phyloP scores from a whole-genome alignment of 2,888 invertebrate species.

The Meganola albula region DNA sequence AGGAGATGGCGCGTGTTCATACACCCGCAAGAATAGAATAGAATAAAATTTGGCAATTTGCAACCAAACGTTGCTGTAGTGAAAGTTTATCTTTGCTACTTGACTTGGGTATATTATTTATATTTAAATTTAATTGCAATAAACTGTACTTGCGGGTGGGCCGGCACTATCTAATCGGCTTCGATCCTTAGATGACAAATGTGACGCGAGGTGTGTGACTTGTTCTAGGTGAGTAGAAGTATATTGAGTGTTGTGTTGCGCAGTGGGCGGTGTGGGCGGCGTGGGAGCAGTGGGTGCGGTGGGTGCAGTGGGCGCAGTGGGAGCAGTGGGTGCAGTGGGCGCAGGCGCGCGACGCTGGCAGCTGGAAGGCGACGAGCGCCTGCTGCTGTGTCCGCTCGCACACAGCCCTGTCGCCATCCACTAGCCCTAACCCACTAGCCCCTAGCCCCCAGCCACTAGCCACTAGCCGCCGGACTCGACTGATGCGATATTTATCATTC shows the following conservation, averaged over 20 bases:
- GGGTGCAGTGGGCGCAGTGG: conserved; percentile 40
- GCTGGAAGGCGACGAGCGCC: conserved; percentile 76
- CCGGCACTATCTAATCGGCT: no score
- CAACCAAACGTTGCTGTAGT: no score
- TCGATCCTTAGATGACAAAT: no score
- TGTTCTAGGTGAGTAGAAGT: conserved; percentile 18
- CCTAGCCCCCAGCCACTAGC: conserved; percentile 5
- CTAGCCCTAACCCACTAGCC: conserved; percentile 36
- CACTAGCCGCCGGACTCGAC: conserved; percentile 36
- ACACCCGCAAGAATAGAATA: no score
- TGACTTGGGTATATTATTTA: no score
- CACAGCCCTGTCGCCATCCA: conserved; percentile 96
- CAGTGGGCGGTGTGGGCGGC: neutral
- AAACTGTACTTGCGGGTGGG: no score
- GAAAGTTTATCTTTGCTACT: no score
- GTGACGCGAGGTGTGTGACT: conserved; percentile 9
- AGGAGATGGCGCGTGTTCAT: no score
- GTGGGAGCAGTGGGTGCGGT: neutral
- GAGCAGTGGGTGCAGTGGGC: conserved; percentile 14
- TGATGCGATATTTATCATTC: conserved; percentile 69
- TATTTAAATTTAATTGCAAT: no score
- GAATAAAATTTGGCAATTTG: no score
- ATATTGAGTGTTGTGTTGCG: neutral
- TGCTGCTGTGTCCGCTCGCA: conserved; percentile 88
- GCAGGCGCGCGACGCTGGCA: conserved; percentile 6